Percentiles rank a stretch among this genome's conserved stretches.
Evolutionary conservation across 2,888 invertebrate species (phyloP).

Genomic region (Maniola hyperantus): DNA sequence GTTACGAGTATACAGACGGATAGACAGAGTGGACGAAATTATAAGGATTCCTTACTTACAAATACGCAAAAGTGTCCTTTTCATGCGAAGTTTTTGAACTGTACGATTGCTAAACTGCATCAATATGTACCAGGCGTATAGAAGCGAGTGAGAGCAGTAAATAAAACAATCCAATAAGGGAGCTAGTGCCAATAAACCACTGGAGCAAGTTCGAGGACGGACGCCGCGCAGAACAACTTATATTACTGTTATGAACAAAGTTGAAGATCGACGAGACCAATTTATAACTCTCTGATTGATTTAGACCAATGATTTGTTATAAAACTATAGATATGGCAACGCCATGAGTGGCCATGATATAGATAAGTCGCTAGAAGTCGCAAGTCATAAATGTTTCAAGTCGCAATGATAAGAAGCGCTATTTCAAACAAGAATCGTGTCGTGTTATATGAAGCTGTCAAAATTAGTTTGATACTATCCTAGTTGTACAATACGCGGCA

Average conservation of each 20-base stretch:
- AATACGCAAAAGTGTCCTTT: no score
- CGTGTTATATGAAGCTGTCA: no score
- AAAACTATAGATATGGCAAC: background rate
- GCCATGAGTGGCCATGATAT: no score
- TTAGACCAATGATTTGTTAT: background rate
- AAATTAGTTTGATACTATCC: no score
- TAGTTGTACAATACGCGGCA: no score
- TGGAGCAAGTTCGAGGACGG: slow-evolving; percentile 16
- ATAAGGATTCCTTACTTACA: no score
- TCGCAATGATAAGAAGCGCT: no score
- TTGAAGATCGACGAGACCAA: slow-evolving; percentile 22
- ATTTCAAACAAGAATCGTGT: no score
- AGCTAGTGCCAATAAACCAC: slow-evolving; percentile 33
- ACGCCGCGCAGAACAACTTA: slow-evolving; percentile 14
- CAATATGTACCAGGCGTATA: slow-evolving; percentile 9
- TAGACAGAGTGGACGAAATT: no score
- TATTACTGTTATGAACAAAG: slow-evolving; percentile 33
- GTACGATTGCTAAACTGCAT: background rate
- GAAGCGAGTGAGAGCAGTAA: slow-evolving; percentile 26
- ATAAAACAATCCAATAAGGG: slow-evolving; percentile 35
- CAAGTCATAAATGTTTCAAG: no score
- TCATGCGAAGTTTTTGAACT: background rate
- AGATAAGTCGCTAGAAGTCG: no score
- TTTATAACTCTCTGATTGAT: slow-evolving; percentile 4
- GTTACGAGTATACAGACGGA: no score